A percentile compares a stretch with the other conserved stretches of the same genome.
Evolutionary conservation across 2,113 vertebrate genomes (phyloP).

Genomic region (Lanius ludovicianus): DNA sequence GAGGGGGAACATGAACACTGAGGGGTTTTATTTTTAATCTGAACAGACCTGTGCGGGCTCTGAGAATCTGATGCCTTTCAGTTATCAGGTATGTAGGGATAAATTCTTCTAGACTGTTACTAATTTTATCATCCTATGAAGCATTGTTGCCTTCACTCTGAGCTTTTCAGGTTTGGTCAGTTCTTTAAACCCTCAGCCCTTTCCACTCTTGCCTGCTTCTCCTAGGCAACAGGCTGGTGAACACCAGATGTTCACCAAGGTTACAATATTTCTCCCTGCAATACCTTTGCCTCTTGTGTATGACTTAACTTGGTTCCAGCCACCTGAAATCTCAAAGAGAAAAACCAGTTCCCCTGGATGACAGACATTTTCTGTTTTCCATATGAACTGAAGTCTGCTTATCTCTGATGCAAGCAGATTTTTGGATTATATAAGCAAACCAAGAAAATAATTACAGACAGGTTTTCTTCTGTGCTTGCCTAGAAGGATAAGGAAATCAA

Average conservation of each 20-base stretch:
- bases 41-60: neutral
- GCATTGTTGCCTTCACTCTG: neutral
- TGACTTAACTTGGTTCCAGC: neutral
- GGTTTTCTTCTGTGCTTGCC: neutral
- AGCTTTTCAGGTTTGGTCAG: neutral
- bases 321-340: neutral
- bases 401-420: neutral
- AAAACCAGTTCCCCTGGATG: neutral
- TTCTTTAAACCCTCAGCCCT: neutral
- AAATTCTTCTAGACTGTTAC: neutral
- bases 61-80: neutral
- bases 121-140: neutral
- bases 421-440: neutral
- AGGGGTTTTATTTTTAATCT: neutral
- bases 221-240: neutral
- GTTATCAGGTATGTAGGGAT: neutral
- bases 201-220: neutral
- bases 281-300: neutral
- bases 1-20: rapidly evolving
- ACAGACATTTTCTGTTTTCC: neutral
- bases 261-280: neutral
- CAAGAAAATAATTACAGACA: neutral
- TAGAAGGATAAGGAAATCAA: neutral
- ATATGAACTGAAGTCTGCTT: neutral
- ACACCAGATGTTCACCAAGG: rapidly evolving